A percentile compares a stretch with the other conserved stretches of the same genome.
Conservation (phyloP, 2,797 vertebrate species). For the Arnoldichthys spilopterus region DNA sequence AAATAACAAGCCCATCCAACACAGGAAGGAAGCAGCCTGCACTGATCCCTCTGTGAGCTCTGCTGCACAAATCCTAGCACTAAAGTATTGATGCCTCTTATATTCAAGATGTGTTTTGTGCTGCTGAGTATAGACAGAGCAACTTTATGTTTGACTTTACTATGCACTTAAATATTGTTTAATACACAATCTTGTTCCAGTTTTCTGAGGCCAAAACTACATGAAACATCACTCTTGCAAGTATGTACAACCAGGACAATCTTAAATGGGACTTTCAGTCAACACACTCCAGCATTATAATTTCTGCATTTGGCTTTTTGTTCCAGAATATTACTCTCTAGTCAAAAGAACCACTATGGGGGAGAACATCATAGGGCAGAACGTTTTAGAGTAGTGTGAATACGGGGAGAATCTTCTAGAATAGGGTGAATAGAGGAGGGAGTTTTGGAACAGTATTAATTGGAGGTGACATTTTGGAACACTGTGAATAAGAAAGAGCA, state of each 20-base stretch:
- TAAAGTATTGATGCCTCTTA: constrained; percentile 22
- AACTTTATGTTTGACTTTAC: background rate
- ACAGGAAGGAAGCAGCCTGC: constrained; percentile 52
- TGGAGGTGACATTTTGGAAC: background rate
- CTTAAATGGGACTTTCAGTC: too few relatives aligned
- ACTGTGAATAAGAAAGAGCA: background rate
- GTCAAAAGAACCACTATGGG: background rate
- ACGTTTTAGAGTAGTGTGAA: too few relatives aligned
- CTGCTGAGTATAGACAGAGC: constrained; percentile 31
- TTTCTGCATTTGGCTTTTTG: background rate
- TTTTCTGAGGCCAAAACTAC: constrained; percentile 2
- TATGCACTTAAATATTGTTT: background rate
- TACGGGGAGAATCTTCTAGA: too few relatives aligned
- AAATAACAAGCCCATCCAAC: constrained; percentile 43
- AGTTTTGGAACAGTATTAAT: background rate
- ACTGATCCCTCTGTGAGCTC: constrained; percentile 16
- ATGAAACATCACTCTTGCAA: background rate
- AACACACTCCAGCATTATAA: background rate
- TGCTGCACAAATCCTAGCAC: constrained; percentile 20
- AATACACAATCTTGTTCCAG: background rate
- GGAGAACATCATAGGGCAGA: background rate
- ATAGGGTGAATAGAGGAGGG: background rate
- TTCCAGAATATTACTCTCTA: background rate
- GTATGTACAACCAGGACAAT: background rate
- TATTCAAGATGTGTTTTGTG: constrained; percentile 24